Base-by-base conservation (phyloP, 2,113 vertebrate species). In the Lophotis ruficrista region DNA sequence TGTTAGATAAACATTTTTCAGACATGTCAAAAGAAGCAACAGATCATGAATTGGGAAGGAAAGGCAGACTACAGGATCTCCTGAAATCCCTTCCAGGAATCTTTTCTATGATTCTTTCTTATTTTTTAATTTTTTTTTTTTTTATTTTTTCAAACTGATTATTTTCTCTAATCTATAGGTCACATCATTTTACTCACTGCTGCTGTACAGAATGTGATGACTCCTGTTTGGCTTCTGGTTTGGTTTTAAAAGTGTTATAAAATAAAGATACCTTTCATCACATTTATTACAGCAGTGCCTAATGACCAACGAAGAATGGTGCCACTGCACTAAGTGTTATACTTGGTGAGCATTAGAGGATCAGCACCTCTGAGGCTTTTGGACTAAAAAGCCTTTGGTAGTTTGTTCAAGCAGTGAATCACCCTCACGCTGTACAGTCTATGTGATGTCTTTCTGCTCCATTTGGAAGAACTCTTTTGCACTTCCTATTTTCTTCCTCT, bases 361-460 rank as follows among this genome's bases (percentile, higher is more conserved):
- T n/a, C 38, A 43, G 41, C 0, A 1, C 27, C 30, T 89, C 48
- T 75, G 37, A 77, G 33, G 72, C 38, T 94, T 86, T 83, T 41
- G 62, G 31, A 58, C 58, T 90, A 47, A 87, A 90, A 83, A 3
- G 27, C 10, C 45, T 83, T 35, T 33, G 47, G 11, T 70, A 47
- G 41, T 83, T 50, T 65, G 28, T 33, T 69, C 58, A n/a, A 13
- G 12, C 0, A 1, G 18, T 54, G 62, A 83, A 45, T 82, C 41
- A 41, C 12, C 19, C 45, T 79, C 19, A 4, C 4, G 6, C 19
- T 3, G 1, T 38, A 33, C 1, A 7, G 19, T 16, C 57, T 70
- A 5, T 7, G 17, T 0, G 0, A 31, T 16, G 48, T 37, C 0
- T 2, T 57, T 88, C 61, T 2, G 7, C 62, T 90, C 68, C 25